phyloP scores from a whole-genome alignment of 2,797 vertebrate genomes.

The Acrossocheilus fasciatus region DNA sequence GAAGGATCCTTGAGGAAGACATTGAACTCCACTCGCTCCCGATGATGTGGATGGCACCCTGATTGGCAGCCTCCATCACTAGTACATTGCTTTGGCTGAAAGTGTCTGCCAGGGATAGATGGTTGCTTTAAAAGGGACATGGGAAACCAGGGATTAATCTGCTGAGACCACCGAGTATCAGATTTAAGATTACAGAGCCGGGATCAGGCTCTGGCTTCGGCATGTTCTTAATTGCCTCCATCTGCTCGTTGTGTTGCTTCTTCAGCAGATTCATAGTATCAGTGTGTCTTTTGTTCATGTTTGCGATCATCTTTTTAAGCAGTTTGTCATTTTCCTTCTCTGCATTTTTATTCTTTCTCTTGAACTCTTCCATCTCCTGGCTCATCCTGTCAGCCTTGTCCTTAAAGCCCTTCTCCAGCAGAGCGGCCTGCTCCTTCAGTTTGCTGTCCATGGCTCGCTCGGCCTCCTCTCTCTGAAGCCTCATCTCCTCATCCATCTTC shows the following conservation, averaged over 20 bases:
- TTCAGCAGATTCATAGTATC: not conserved
- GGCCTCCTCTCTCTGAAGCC: slow-evolving; percentile 7
- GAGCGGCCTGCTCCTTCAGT: slow-evolving; percentile 58
- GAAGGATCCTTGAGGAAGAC: not conserved
- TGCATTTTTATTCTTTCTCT: slow-evolving; percentile 5
- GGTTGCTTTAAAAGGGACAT: not conserved
- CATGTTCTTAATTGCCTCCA: not conserved
- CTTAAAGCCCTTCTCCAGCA: slow-evolving; percentile 55
- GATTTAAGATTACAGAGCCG: not conserved
- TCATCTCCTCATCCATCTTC: slow-evolving; percentile 56
- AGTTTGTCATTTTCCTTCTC: not conserved
- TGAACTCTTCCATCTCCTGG: slow-evolving; percentile 58
- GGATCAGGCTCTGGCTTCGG: not conserved
- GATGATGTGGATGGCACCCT: not conserved
- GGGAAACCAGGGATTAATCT: no score
- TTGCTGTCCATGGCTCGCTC: slow-evolving; percentile 57
- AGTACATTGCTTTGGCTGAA: not conserved
- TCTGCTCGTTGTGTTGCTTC: slow-evolving; percentile 22
- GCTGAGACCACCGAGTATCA: not conserved
- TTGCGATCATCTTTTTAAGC: not conserved
- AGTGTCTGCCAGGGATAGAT: not conserved
- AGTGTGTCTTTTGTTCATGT: not conserved
- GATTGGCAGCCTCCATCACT: not conserved
- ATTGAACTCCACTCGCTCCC: not conserved
- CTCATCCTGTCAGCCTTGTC: slow-evolving; percentile 53